Percentiles rank a stretch among this genome's conserved stretches.
These are phyloP conservation scores for Enteromius mattozi DNA, from an alignment of 2,797 vertebrate genomes.

Conservation along the genomic window DNA sequence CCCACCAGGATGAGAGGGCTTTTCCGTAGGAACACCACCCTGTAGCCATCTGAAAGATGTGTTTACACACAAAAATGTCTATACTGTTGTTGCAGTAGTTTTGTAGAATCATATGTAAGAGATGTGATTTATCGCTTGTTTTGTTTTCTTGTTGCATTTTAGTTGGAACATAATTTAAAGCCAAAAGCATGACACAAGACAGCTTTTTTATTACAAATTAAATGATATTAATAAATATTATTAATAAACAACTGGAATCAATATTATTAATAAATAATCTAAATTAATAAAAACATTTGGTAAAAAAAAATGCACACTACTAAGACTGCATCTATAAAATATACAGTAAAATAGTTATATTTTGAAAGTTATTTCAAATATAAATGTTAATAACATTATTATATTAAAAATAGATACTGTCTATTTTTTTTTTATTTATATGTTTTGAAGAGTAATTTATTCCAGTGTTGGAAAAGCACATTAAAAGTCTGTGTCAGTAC, in stretches of 20 bases:
- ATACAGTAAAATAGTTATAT: not conserved
- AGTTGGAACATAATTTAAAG: not conserved
- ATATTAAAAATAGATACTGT: not conserved
- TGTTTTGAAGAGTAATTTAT: not conserved
- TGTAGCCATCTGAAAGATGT: constrained; percentile 86
- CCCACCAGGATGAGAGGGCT: constrained; percentile 95
- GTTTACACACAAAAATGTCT: not conserved
- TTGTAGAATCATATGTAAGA: not conserved
- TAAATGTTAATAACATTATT: not conserved
- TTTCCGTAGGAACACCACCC: constrained; percentile 93
- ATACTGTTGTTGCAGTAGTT: not conserved
- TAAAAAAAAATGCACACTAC: not conserved
- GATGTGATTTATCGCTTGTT: not conserved
- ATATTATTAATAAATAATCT: not conserved
- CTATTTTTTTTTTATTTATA: not conserved
- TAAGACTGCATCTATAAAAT: not conserved
- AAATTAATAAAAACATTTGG: not conserved
- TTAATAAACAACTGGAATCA: not conserved
- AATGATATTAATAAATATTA: not conserved
- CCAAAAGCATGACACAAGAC: not conserved
- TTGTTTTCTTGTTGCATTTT: not conserved
- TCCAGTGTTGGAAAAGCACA: not conserved
- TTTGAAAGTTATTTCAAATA: not conserved
- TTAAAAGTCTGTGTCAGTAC: too few relatives aligned
- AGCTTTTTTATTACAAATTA: not conserved